Evolutionary conservation across 1,140 invertebrate species (phyloP), one percentile per base, ranked within the genome.

Genomic region (Monochamus saltuarius): DNA sequence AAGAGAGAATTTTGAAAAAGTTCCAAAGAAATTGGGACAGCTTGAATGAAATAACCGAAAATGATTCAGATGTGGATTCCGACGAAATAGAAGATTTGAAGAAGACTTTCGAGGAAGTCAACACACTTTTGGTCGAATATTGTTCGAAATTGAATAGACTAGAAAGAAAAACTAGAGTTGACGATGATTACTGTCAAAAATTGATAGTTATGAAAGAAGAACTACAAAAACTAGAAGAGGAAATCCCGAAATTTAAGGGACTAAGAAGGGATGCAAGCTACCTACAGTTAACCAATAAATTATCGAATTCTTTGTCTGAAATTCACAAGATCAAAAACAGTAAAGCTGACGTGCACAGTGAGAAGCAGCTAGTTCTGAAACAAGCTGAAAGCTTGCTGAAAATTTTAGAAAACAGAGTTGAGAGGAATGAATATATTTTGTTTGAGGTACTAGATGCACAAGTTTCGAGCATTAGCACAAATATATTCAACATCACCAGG

Each of bases 201-300:
- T 29, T 29, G 22, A 29, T 3, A 3, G 22, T 29, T 29, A 29
- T 29, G 22, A 29, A 36, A n/a, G 29, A 35, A 22, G 29, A 37
- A 51, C 49, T 51, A 0, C 9, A 51, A 35, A 35, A 13, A 11
- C 19, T 51, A 6, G 49, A 51, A 51, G 29, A 36, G 29, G 39
- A 16, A 22, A 19, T 47, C 19, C 4, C 13, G 8, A 17, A 19
- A n/a, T 65, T 56, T 36, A 65, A 29, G 40, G 58, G 58, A 9
- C 35, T 65, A 7, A 65, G 54, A 16, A 50, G 52, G 11, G 63
- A 65, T 58, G 10, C 19, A 13, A 47, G 57, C 13, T 65, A 61
- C 45, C 22, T 51, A 13, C 8, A 19, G 17, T 16, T 65, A 2
- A 55, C 51, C 38, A 61, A 53, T n/a, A 38, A 22, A 13, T 36